A percentile compares a stretch with the other conserved stretches of the same genome.
These are phyloP conservation scores for Lomographa bimaculata DNA, from an alignment of 2,888 invertebrate genomes.

Conservation along the genomic window DNA sequence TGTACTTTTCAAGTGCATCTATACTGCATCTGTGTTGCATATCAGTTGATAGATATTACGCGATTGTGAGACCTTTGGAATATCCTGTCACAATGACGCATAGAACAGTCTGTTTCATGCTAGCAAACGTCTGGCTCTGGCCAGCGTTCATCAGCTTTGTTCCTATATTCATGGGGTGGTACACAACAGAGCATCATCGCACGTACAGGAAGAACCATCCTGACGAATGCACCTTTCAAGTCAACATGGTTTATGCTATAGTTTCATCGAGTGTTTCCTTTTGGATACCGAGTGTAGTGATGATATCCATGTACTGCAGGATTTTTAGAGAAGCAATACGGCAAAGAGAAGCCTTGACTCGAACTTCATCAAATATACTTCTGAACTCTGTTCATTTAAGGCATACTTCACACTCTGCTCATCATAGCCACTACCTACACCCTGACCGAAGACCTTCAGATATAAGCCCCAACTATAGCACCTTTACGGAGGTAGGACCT, in stretches of 20 bases:
- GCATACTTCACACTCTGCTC: constrained; percentile 88
- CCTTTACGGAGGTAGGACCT: constrained; percentile 77
- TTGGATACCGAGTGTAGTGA: constrained; percentile 96
- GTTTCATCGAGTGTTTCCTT: constrained; percentile 95
- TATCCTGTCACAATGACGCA: constrained; percentile 97
- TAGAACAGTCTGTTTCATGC: constrained; percentile 90
- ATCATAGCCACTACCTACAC: constrained; percentile 81
- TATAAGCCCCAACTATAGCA: constrained; percentile 78
- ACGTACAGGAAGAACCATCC: constrained; percentile 85
- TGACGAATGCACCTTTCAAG: constrained; percentile 91
- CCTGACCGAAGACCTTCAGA: constrained; percentile 76
- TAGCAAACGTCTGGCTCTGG: constrained; percentile 95
- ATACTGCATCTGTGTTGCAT: constrained; percentile 97
- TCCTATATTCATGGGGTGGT: constrained; percentile 97
- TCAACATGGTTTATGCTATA: constrained; percentile 93
- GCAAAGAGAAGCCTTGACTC: constrained; percentile 91
- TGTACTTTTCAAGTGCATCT: constrained; percentile 96
- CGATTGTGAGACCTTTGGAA: constrained; percentile 95
- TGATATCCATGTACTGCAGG: constrained; percentile 95
- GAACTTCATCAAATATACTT: constrained; percentile 94
- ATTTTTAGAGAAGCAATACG: constrained; percentile 93
- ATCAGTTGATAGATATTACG: constrained; percentile 95
- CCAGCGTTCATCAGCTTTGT: constrained; percentile 97
- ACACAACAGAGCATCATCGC: constrained; percentile 93
- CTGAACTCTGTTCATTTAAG: constrained; percentile 93